A percentile compares a stretch with the other conserved stretches of the same genome.
These are phyloP conservation scores for Trichopria drosophilae DNA, from an alignment of 2,888 invertebrate genomes.

Conservation along the genomic window DNA sequence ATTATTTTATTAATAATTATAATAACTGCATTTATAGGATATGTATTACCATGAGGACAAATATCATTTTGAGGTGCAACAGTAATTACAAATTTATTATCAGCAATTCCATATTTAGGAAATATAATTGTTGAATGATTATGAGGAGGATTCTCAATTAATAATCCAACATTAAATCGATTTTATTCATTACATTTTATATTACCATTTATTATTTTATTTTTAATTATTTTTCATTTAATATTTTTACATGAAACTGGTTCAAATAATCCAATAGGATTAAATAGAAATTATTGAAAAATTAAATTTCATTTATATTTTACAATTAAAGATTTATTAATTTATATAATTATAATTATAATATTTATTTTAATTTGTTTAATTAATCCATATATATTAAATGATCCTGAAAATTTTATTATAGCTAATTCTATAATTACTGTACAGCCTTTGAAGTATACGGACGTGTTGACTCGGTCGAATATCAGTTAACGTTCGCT, in stretches of 20 bases:
- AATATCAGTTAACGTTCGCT: too few species aligned
- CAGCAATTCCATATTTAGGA: constrained; percentile 73
- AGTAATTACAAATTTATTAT: constrained; percentile 76
- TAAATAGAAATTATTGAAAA: constrained; percentile 70
- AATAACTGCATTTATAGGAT: constrained; percentile 76
- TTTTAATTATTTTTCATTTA: constrained; percentile 67
- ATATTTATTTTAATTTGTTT: constrained; percentile 61
- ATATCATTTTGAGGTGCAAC: constrained; percentile 82
- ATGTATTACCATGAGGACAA: constrained; percentile 78
- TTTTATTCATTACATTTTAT: constrained; percentile 77
- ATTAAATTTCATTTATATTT: constrained; percentile 72
- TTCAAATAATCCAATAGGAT: constrained; percentile 69
- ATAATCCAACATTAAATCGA: constrained; percentile 75
- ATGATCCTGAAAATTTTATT: constrained; percentile 76
- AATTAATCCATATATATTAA: constrained; percentile 65
- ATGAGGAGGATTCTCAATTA: constrained; percentile 76
- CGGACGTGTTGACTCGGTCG: too few species aligned
- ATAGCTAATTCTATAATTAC: constrained; percentile 71
- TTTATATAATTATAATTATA: constrained; percentile 64
- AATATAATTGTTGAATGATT: constrained; percentile 68
- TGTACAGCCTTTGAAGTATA: too few species aligned
- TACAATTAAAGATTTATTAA: constrained; percentile 67
- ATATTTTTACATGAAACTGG: constrained; percentile 70
- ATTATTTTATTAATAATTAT: constrained; percentile 70
- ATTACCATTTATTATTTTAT: constrained; percentile 69